Evolutionary conservation across 2,113 vertebrate genomes (phyloP).

Genomic region (Percina caprodes): DNA sequence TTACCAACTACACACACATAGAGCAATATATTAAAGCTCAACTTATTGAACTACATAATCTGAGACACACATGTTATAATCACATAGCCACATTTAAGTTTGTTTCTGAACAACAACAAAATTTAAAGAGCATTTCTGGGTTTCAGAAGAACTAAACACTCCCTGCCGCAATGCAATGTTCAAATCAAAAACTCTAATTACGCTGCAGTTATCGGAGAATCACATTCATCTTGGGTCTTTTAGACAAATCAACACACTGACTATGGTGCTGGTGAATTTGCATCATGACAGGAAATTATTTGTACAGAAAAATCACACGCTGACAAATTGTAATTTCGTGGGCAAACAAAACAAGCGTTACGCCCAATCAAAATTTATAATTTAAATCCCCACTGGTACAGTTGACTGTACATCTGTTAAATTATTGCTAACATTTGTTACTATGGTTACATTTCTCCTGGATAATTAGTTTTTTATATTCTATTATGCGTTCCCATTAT

Average conservation of each 20-base stretch:
- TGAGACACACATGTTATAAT: not conserved
- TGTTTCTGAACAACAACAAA: not conserved
- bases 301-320: not conserved
- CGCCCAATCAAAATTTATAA: not conserved
- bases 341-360: not conserved
- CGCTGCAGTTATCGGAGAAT: not conserved
- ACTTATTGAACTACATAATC: not conserved
- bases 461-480: not conserved
- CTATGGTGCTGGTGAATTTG: conserved; percentile 9
- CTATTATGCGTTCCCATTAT: conserved; percentile 1
- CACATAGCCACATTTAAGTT: not conserved
- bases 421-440: not conserved
- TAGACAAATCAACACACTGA: not conserved
- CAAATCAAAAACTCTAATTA: conserved; percentile 26
- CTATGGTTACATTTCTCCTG: not conserved
- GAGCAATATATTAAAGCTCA: not conserved
- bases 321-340: not conserved
- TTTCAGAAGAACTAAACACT: not conserved
- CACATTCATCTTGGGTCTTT: conserved; percentile 3
- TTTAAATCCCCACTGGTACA: not conserved
- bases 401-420: not conserved
- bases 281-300: conserved; percentile 13
- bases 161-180: not conserved
- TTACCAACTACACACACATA: not conserved
- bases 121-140: not conserved